Percentiles rank a stretch among this genome's conserved stretches.
phyloP scores from a whole-genome alignment of 2,888 invertebrate species.

The Sympetrum striolatum region DNA sequence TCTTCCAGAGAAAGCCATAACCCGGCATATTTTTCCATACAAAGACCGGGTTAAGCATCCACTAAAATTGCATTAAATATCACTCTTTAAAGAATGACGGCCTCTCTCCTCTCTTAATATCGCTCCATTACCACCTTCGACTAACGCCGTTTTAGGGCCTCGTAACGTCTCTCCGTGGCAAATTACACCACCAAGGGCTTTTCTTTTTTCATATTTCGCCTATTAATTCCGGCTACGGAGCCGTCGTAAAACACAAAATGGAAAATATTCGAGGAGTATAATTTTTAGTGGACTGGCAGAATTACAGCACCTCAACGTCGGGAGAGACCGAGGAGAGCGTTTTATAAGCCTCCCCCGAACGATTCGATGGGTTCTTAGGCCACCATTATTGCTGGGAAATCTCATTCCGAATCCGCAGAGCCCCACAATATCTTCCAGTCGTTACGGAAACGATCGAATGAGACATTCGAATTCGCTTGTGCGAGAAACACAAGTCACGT shows the following conservation, averaged over 20 bases:
- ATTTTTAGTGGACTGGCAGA: background rate
- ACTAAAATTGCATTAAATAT: background rate
- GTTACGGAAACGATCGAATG: slow-evolving; percentile 11
- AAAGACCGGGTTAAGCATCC: background rate
- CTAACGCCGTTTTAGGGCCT: background rate
- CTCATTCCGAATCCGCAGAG: background rate
- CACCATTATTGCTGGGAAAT: background rate
- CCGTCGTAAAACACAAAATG: slow-evolving; percentile 9
- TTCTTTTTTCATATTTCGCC: background rate
- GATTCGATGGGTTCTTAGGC: background rate
- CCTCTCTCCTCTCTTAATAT: background rate
- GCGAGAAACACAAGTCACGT: background rate
- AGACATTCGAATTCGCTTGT: background rate
- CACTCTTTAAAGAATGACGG: background rate
- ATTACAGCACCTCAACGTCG: background rate
- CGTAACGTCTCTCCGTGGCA: background rate
- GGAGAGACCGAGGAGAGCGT: background rate
- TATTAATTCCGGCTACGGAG: background rate
- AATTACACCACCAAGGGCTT: background rate
- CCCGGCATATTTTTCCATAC: background rate
- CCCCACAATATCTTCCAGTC: background rate
- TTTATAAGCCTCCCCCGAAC: background rate
- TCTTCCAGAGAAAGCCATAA: background rate
- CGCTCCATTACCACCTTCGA: background rate
- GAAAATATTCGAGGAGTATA: background rate